phyloP scores from a whole-genome alignment of 2,888 invertebrate genomes.

The Augiades crinisus region DNA sequence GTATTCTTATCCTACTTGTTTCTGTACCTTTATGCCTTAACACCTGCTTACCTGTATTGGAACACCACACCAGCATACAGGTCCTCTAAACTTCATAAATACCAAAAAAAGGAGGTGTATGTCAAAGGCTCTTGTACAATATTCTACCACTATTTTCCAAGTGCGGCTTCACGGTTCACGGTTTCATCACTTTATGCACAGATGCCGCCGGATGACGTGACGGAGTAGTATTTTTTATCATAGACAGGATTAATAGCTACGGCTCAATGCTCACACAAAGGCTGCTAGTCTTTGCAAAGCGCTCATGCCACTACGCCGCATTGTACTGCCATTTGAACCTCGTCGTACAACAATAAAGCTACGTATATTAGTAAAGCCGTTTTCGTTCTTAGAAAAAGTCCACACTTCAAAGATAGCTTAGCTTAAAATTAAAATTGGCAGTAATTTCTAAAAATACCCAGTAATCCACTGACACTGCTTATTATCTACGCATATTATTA shows the following conservation, averaged over 20 bases:
- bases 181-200: constrained; percentile 14
- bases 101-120: background rate
- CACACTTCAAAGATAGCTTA: no score
- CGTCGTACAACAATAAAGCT: background rate
- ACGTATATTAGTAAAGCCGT: background rate
- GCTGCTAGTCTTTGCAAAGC: constrained; percentile 59
- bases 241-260: constrained; percentile 54
- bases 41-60: no score
- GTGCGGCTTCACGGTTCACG: constrained; percentile 4
- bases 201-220: constrained; percentile 25
- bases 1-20: no score
- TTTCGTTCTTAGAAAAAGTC: no score
- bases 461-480: no score
- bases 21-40: no score
- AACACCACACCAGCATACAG: no score
- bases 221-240: constrained; percentile 46
- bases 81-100: background rate
- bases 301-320: constrained; percentile 42
- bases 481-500: no score
- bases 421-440: no score
- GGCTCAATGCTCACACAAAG: constrained; percentile 63
- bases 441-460: no score
- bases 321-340: constrained; percentile 44
- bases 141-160: constrained; percentile 7
- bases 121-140: background rate